Conservation (phyloP, 2,797 vertebrate genomes). For the Rhinichthys osculus region DNA sequence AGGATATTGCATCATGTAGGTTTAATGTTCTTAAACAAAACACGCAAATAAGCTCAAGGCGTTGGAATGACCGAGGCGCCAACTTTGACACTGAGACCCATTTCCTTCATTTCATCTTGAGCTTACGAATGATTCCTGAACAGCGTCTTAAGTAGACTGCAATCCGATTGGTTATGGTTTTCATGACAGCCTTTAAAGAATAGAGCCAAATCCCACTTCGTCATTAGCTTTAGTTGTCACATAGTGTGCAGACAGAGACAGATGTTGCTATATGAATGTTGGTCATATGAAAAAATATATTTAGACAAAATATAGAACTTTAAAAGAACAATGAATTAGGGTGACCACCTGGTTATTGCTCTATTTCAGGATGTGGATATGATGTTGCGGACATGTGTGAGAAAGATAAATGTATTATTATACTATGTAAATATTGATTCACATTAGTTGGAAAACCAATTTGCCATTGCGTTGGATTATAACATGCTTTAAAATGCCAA, state of each 20-base stretch:
- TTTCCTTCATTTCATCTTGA: slow-evolving; percentile 16
- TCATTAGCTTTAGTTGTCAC: background rate
- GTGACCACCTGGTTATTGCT: background rate
- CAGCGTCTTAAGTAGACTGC: background rate
- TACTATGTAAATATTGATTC: too few species aligned
- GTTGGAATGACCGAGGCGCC: background rate
- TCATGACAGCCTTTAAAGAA: slow-evolving; percentile 3
- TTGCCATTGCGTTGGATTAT: too few species aligned
- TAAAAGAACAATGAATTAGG: background rate
- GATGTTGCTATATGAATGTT: background rate
- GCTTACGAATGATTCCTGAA: slow-evolving; percentile 6
- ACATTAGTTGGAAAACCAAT: too few species aligned
- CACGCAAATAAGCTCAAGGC: background rate
- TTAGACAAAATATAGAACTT: background rate
- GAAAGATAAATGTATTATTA: background rate
- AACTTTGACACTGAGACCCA: background rate
- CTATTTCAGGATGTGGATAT: background rate
- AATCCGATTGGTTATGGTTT: slow-evolving; percentile 13
- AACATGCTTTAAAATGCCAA: too few species aligned
- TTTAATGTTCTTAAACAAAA: slow-evolving; percentile 16
- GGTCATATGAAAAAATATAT: background rate
- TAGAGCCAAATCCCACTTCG: slow-evolving; percentile 4
- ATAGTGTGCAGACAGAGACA: background rate
- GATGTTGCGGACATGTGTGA: background rate
- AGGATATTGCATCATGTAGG: background rate